Conservation (phyloP, 2,113 vertebrate species). For the Lophura nycthemera region DNA sequence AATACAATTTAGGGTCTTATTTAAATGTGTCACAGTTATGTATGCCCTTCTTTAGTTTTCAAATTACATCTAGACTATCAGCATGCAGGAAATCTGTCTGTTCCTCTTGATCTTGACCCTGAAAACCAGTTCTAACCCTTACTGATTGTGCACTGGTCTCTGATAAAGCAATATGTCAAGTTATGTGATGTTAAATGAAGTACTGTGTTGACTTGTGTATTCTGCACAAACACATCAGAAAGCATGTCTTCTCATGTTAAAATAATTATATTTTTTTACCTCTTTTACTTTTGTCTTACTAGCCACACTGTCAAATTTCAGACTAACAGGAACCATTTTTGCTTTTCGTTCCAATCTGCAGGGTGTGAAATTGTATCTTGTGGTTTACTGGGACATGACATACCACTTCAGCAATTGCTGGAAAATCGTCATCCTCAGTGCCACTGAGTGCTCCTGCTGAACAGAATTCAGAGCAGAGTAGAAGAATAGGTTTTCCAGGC, state of each 20-base stretch:
- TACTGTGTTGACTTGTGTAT: not conserved
- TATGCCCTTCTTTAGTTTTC: not conserved
- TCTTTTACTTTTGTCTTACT: not conserved
- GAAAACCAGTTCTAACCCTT: not conserved
- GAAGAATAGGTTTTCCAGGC: not conserved
- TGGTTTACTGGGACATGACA: not conserved
- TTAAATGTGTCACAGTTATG: not conserved
- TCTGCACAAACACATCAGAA: not conserved
- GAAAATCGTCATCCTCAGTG: not conserved
- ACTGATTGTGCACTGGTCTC: not conserved
- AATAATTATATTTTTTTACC: not conserved
- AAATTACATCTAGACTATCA: not conserved
- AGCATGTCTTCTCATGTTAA: not conserved
- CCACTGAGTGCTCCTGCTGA: not conserved
- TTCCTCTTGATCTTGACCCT: not conserved
- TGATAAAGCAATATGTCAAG: not conserved
- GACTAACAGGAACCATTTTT: not conserved
- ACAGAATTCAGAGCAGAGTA: not conserved
- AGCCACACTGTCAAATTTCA: not conserved
- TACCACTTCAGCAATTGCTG: not conserved
- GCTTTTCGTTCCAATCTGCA: not conserved
- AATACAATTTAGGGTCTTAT: not conserved
- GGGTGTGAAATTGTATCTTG: not conserved
- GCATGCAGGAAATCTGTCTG: not conserved
- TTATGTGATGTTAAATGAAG: not conserved